Percentiles rank a stretch among this genome's conserved stretches.
Conservation (phyloP, 2,797 vertebrate species). For the Spea hammondii region DNA sequence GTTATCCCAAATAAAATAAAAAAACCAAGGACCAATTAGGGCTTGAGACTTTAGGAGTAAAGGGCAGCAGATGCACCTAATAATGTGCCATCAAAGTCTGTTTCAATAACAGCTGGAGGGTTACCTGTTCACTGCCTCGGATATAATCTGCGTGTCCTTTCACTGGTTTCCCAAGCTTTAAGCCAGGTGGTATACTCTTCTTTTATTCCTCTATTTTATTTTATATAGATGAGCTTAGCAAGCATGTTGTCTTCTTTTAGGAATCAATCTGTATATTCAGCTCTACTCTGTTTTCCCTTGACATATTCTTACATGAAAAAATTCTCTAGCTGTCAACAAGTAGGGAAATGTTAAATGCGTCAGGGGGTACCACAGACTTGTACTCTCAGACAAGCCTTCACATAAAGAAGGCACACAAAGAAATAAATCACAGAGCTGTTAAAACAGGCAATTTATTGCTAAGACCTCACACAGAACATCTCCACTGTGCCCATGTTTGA, state of each 20-base stretch:
- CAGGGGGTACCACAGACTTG: slow-evolving; percentile 25
- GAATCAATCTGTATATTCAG: slow-evolving; percentile 25
- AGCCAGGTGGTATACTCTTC: too few species aligned
- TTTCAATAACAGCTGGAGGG: too few species aligned
- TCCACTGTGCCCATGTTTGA: slow-evolving; percentile 16
- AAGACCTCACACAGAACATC: not conserved
- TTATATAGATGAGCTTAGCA: too few species aligned
- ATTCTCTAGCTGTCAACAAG: slow-evolving; percentile 25
- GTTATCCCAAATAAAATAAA: too few species aligned
- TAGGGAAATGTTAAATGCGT: slow-evolving; percentile 41
- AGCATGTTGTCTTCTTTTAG: slow-evolving; percentile 6
- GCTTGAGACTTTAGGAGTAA: too few species aligned
- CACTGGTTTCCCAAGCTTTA: too few species aligned
- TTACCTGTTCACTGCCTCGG: too few species aligned
- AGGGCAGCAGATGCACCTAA: too few species aligned
- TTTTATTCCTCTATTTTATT: too few species aligned
- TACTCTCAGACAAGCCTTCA: slow-evolving; percentile 21
- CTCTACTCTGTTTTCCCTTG: slow-evolving; percentile 29
- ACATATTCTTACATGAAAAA: slow-evolving; percentile 39
- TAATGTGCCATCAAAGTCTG: too few species aligned
- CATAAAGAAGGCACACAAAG: slow-evolving; percentile 11
- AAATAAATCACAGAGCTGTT: slow-evolving; percentile 27
- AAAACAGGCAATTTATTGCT: slow-evolving; percentile 7
- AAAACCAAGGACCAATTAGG: too few species aligned
- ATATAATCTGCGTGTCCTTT: too few species aligned